phyloP scores from a whole-genome alignment of 2,113 vertebrate genomes.

The Glareola pratincola region DNA sequence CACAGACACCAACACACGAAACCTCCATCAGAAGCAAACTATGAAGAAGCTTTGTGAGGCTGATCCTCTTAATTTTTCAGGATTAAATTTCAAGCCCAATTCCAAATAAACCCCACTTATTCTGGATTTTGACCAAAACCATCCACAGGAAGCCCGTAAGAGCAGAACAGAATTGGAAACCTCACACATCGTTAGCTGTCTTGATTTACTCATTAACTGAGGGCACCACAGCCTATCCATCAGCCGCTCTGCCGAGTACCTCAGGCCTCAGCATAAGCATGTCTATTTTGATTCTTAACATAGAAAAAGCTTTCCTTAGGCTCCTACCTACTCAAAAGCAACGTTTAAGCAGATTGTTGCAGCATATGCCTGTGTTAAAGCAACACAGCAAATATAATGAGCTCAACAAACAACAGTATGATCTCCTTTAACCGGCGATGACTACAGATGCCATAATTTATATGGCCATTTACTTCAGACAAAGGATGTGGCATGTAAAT shows the following conservation, averaged over 20 bases:
- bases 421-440: background rate
- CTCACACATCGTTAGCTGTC: background rate
- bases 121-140: background rate
- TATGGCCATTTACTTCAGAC: background rate
- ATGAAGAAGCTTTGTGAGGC: background rate
- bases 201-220: background rate
- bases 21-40: background rate
- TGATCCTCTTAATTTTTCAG: background rate
- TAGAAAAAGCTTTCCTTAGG: background rate
- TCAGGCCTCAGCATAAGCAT: background rate
- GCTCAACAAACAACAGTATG: background rate
- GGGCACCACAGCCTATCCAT: background rate
- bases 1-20: background rate
- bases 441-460: background rate
- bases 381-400: background rate
- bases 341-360: background rate
- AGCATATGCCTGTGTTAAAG: background rate
- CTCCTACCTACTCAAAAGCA: background rate
- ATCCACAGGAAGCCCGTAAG: background rate
- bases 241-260: rapidly evolving
- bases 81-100: background rate
- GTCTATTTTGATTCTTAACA: background rate
- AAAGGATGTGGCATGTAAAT: background rate
- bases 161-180: background rate
- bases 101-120: background rate